Percentiles rank a stretch among this genome's conserved stretches.
These are phyloP conservation scores for Zalophus californianus DNA, from an alignment of 2,797 vertebrate genomes.

Conservation along the genomic window DNA sequence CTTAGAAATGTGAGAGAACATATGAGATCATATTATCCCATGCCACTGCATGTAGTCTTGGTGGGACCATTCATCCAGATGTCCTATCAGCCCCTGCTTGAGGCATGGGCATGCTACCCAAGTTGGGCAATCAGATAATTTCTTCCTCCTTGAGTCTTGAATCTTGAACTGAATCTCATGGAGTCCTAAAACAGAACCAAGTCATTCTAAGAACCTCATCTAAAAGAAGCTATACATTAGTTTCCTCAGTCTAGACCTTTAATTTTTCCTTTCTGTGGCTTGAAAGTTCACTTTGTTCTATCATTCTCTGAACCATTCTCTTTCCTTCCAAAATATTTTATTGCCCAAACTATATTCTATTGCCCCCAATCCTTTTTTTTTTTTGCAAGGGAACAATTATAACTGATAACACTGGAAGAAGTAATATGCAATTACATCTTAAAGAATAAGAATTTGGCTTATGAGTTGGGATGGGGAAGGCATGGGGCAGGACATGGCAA, in stretches of 20 bases:
- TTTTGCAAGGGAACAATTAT: not conserved
- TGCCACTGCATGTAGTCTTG: not conserved
- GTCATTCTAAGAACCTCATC: not conserved
- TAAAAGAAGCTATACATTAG: not conserved
- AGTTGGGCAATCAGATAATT: not conserved
- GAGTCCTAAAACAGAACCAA: not conserved
- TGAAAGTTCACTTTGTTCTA: not conserved
- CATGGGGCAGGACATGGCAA: not conserved
- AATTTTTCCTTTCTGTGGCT: not conserved
- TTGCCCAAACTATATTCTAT: not conserved
- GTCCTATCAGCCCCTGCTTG: not conserved
- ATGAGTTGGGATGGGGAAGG: not conserved
- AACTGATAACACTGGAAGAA: not conserved
- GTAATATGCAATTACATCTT: not conserved
- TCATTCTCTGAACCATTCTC: not conserved
- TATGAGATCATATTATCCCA: not conserved
- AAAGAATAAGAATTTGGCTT: not conserved
- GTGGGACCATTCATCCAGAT: not conserved
- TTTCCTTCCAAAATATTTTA: not conserved
- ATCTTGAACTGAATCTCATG: not conserved
- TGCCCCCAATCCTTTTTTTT: not conserved
- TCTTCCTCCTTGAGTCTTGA: not conserved
- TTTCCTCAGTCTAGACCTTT: not conserved
- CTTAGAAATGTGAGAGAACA: not conserved
- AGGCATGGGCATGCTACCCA: not conserved